Conservation (phyloP, 2,797 vertebrate species). For the Synaphobranchus kaupii region DNA sequence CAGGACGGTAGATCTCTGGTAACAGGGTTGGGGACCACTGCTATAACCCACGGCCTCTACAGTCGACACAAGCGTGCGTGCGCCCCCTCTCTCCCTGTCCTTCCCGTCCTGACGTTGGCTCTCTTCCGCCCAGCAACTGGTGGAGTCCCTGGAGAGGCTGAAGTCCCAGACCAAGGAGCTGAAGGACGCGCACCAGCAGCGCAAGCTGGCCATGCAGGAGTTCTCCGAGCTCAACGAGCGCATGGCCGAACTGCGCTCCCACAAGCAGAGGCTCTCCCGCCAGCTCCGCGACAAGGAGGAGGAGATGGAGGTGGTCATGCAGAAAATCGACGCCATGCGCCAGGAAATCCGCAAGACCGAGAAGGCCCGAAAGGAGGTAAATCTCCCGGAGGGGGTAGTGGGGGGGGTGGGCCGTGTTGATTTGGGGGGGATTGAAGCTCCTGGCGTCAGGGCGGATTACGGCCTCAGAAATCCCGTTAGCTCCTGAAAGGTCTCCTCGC, state of each 20-base stretch:
- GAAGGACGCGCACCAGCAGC: constrained; percentile 90
- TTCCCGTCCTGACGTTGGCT: constrained; percentile 12
- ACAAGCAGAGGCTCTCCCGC: constrained; percentile 88
- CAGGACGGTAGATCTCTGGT: not conserved
- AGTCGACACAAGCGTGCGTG: not conserved
- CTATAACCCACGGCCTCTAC: not conserved
- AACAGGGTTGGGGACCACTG: not conserved
- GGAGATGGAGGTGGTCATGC: constrained; percentile 83
- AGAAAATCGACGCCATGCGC: constrained; percentile 83
- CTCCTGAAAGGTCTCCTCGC: not conserved
- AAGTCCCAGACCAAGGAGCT: constrained; percentile 89
- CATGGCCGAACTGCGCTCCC: constrained; percentile 85
- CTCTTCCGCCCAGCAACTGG: constrained; percentile 80
- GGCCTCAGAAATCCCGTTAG: constrained; percentile 28
- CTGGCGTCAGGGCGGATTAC: not conserved
- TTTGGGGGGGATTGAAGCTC: not conserved
- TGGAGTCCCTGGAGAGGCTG: constrained; percentile 87
- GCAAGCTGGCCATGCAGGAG: constrained; percentile 90
- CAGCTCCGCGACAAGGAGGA: constrained; percentile 94
- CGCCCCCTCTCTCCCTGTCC: not conserved
- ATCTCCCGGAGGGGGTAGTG: not conserved
- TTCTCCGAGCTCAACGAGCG: constrained; percentile 88
- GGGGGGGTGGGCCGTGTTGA: not conserved
- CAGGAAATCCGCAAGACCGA: constrained; percentile 89
- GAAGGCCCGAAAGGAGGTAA: constrained; percentile 88